Evolutionary conservation across 2,797 vertebrate genomes (phyloP).

Genomic region (Rhynchotus rufescens): DNA sequence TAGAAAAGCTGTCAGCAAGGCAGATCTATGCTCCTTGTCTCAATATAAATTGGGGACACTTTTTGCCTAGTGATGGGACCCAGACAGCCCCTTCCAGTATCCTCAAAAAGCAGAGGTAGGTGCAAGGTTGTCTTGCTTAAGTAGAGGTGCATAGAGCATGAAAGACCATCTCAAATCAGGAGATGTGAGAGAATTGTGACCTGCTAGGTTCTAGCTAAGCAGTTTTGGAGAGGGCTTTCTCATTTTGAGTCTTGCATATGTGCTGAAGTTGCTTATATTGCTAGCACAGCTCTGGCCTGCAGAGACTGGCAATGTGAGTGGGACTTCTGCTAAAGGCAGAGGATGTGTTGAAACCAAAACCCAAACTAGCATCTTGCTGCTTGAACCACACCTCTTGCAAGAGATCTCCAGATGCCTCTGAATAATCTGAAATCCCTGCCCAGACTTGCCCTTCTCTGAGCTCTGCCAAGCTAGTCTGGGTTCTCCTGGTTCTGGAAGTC

Average conservation of each 20-base stretch:
- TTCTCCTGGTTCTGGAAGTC: background rate
- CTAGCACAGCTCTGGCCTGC: background rate
- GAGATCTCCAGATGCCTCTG: background rate
- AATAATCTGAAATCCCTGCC: background rate
- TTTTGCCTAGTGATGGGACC: background rate
- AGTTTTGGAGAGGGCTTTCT: background rate
- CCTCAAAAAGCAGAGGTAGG: background rate
- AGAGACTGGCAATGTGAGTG: background rate
- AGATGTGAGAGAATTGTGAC: background rate
- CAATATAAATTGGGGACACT: background rate
- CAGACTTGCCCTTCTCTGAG: background rate
- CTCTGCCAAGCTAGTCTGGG: background rate
- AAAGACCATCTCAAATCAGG: background rate
- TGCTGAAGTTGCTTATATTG: background rate
- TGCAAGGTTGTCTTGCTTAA: background rate
- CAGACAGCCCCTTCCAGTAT: background rate
- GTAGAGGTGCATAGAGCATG: background rate
- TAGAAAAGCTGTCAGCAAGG: conserved; percentile 27
- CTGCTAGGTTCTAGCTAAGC: background rate
- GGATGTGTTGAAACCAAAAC: background rate
- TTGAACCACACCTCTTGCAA: background rate
- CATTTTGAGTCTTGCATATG: background rate
- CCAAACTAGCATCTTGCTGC: rapidly evolving
- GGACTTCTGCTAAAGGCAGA: background rate
- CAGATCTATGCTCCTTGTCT: conserved; percentile 14